These are phyloP conservation scores for Mormyrus hasselquistii DNA, from an alignment of 2,797 vertebrate species.

Conservation along the genomic window DNA sequence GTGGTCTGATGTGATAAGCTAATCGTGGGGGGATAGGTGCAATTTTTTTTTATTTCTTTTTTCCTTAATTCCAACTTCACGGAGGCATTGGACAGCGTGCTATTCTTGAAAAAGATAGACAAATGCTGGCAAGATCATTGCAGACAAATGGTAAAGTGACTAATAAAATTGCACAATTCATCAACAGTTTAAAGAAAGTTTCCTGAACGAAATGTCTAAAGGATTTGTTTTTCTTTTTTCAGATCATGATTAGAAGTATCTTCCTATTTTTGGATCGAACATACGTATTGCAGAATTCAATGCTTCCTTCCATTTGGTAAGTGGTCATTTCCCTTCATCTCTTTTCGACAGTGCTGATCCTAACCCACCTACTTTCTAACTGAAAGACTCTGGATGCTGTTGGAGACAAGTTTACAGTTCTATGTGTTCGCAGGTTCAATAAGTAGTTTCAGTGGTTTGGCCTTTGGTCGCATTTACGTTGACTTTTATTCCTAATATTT, in stretches of 20 bases:
- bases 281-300: constrained; percentile 98
- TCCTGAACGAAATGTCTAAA: neutral
- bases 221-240: constrained; percentile 24
- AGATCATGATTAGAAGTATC: constrained; percentile 96
- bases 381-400: neutral
- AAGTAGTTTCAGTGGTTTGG: neutral
- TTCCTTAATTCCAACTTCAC: constrained; percentile 58
- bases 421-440: neutral
- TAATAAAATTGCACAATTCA: neutral
- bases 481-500: neutral
- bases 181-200: neutral
- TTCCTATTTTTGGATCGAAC: constrained; percentile 99
- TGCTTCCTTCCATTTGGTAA: constrained; percentile 99
- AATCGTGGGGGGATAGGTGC: neutral
- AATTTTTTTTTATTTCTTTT: neutral
- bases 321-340: constrained; percentile 34
- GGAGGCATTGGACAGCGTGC: constrained; percentile 96
- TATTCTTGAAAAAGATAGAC: constrained; percentile 98
- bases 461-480: neutral
- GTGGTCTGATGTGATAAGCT: neutral
- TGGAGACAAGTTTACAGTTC: neutral
- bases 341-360: neutral
- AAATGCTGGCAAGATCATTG: constrained; percentile 99
- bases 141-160: constrained; percentile 90
- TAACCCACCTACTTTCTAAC: neutral